Conservation (phyloP, 2,888 invertebrate species). For the Lepidochitona cinerea region DNA sequence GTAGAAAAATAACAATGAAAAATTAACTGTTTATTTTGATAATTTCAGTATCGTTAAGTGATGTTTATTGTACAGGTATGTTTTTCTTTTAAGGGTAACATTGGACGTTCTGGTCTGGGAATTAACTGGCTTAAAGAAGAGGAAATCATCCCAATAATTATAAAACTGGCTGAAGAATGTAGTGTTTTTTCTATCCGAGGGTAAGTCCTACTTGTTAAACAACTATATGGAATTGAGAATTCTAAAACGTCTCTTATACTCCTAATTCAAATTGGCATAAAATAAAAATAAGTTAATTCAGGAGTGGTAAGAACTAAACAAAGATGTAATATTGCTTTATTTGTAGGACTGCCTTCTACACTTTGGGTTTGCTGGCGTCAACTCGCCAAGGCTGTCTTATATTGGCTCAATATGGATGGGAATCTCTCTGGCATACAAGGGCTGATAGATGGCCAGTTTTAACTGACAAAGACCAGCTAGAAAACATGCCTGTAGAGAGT, state of each 20-base stretch:
- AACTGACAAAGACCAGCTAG: background rate
- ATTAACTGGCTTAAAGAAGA: conserved; percentile 80
- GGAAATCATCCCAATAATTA: conserved; percentile 73
- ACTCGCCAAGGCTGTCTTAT: conserved; percentile 87
- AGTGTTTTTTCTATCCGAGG: conserved; percentile 88
- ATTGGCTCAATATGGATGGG: conserved; percentile 79
- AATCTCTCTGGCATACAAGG: conserved; percentile 82
- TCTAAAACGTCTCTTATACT: too few species aligned
- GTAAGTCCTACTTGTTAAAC: too few species aligned
- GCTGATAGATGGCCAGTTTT: conserved; percentile 10
- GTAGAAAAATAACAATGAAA: too few species aligned
- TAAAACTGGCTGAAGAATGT: conserved; percentile 83
- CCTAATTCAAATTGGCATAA: too few species aligned
- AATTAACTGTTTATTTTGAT: too few species aligned
- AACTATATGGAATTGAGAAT: too few species aligned
- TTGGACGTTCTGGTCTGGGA: conserved; percentile 83
- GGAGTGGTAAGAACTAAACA: too few species aligned
- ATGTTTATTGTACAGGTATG: too few species aligned
- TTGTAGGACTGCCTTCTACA: conserved; percentile 85
- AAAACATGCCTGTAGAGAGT: background rate
- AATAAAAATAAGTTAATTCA: too few species aligned
- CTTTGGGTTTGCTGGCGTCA: conserved; percentile 87
- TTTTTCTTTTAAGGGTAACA: conserved; percentile 76
- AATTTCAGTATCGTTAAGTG: too few species aligned
- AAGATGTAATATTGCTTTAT: too few species aligned